Percentiles rank a stretch among this genome's conserved stretches.
phyloP scores from a whole-genome alignment of 2,797 vertebrate genomes.

The Artibeus jamaicensis region DNA sequence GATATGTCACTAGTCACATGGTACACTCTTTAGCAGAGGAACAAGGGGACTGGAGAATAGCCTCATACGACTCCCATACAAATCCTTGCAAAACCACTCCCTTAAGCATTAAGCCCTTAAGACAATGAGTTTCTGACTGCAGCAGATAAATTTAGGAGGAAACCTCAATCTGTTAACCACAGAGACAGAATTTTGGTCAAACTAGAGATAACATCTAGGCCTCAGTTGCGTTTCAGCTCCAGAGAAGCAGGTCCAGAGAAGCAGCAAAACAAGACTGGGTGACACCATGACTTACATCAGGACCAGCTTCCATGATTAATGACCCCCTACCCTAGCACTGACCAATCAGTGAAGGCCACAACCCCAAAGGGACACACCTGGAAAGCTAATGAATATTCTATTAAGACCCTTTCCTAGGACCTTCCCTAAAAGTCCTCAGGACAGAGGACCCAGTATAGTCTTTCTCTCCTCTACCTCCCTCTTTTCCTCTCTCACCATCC shows the following conservation, averaged over 20 bases:
- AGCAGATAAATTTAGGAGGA: not conserved
- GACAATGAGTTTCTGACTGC: not conserved
- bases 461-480: not conserved
- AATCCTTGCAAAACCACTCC: not conserved
- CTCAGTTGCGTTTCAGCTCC: not conserved
- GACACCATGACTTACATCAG: not conserved
- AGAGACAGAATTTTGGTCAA: not conserved
- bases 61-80: not conserved
- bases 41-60: not conserved
- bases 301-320: not conserved
- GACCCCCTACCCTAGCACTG: not conserved
- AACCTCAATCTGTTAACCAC: not conserved
- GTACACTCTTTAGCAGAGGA: not conserved
- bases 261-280: not conserved
- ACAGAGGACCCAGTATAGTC: not conserved
- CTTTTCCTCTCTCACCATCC: not conserved
- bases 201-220: not conserved
- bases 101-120: not conserved
- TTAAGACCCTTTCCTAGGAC: not conserved
- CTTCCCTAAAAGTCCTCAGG: not conserved
- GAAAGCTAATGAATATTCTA: not conserved
- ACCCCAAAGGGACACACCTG: not conserved
- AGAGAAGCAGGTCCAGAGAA: not conserved
- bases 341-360: not conserved
- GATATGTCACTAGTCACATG: not conserved